Evolutionary conservation across 1,140 invertebrate genomes (phyloP), one percentile per base, ranked within the genome.

Genomic region (Cecropterus lyciades): DNA sequence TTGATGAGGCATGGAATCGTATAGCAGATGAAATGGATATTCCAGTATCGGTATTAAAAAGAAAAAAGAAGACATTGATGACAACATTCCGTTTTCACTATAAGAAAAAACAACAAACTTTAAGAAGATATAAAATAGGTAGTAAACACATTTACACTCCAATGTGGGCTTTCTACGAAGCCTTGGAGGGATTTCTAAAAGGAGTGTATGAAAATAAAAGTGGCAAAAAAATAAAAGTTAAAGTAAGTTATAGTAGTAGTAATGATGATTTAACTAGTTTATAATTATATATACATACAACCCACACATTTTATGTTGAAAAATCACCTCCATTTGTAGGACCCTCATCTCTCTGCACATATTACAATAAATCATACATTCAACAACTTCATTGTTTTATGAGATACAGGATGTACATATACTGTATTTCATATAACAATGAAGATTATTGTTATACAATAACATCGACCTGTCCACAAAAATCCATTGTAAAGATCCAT

Each of bases 91-190:
- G 46, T 11, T 62, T 62, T 37, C 59, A 62, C 40, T 62, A 62
- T 62, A 62, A 62, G n/a, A 62, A 62, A 37, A 62, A 62, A 24
- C 59, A 24, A 24, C 48, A 20, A n/a, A 51, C 59, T 1, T 24
- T 51, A 40, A 27, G 59, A 17, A 15, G 46, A 11, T 62, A 49
- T 27, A 62, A 62, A 62, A 16, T 62, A 27, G 59, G 59, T 11
- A 37, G 59, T 37, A 62, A 62, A 62, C 59, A 62, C 13, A 51
- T 62, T 40, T 62, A 62, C 59, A 62, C 59, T 24, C 59, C 59
- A 20, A 62, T 62, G 37, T 62, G 59, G 59, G 46, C 59, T 20
- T 62, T 62, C 33, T 62, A 62, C 33, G 59, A 62, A n/a, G 10
- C n/a, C 15, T 40, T 62, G 13, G 59, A 62, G 33, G 16, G 13